Conservation (phyloP, 2,888 invertebrate genomes). For the Cremastinae sp. region DNA sequence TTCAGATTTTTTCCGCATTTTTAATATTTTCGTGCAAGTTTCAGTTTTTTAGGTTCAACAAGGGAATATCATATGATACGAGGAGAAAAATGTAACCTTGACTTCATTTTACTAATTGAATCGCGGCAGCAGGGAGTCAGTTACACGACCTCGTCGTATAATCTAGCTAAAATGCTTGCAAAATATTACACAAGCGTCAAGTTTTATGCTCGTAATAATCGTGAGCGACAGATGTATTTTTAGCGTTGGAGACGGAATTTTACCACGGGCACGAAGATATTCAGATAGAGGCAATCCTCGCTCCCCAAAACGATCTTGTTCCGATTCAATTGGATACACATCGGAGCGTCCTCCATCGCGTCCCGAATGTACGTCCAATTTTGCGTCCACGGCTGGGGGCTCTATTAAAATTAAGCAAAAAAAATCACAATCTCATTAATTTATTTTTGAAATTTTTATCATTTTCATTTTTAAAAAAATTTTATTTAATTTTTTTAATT, state of each 20-base stretch:
- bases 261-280: constrained; percentile 74
- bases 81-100: constrained; percentile 53
- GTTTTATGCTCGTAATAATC: background rate
- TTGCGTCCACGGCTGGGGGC: constrained; percentile 67
- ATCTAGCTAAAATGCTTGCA: constrained; percentile 55
- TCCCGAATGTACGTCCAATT: constrained; percentile 65
- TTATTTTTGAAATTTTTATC: too few relatives aligned
- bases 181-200: constrained; percentile 10
- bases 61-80: constrained; percentile 13
- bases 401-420: constrained; percentile 59
- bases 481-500: too few relatives aligned
- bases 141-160: constrained; percentile 58
- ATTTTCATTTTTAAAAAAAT: too few relatives aligned
- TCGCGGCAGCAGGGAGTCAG: constrained; percentile 23
- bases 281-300: constrained; percentile 75
- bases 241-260: constrained; percentile 50
- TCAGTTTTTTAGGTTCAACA: background rate
- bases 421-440: background rate
- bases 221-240: background rate
- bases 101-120: constrained; percentile 59
- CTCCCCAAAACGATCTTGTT: constrained; percentile 62
- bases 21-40: too few relatives aligned
- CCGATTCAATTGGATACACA: constrained; percentile 67
- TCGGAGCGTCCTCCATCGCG: constrained; percentile 65
- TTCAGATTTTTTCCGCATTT: background rate